Evolutionary conservation across 2,113 vertebrate species (phyloP).

Genomic region (Neoarius graeffei): DNA sequence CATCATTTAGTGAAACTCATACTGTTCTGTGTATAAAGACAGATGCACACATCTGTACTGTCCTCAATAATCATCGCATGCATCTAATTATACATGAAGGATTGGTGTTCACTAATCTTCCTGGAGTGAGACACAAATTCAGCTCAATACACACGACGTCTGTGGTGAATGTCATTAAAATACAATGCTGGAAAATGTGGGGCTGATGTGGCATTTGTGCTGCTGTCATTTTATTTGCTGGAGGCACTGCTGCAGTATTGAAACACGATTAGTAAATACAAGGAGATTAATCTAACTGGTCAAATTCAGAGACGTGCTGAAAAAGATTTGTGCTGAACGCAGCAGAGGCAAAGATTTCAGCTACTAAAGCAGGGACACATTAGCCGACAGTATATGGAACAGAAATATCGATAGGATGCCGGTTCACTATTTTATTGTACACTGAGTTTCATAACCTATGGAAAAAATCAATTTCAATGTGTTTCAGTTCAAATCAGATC

Average conservation of each 20-base stretch:
- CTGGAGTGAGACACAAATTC: not conserved
- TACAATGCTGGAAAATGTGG: not conserved
- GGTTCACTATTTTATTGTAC: not conserved
- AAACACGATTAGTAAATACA: not conserved
- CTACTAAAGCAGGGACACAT: not conserved
- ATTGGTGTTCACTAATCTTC: not conserved
- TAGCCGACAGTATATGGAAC: not conserved
- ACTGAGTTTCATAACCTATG: not conserved
- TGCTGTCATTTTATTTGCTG: not conserved
- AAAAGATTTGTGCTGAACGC: not conserved
- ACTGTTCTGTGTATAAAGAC: slow-evolving; percentile 12
- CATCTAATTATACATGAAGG: not conserved
- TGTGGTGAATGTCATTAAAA: not conserved
- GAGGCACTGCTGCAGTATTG: not conserved
- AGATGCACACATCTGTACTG: not conserved
- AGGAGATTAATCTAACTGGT: not conserved
- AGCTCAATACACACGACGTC: not conserved
- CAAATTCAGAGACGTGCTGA: not conserved
- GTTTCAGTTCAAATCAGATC: not conserved
- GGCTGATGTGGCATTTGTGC: not conserved
- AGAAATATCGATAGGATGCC: not conserved
- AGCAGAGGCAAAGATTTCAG: not conserved
- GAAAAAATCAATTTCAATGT: not conserved
- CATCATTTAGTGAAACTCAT: not conserved
- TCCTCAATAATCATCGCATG: not conserved